These are phyloP conservation scores for Octodonta nipae DNA, from an alignment of 2,888 invertebrate genomes.

Conservation along the genomic window DNA sequence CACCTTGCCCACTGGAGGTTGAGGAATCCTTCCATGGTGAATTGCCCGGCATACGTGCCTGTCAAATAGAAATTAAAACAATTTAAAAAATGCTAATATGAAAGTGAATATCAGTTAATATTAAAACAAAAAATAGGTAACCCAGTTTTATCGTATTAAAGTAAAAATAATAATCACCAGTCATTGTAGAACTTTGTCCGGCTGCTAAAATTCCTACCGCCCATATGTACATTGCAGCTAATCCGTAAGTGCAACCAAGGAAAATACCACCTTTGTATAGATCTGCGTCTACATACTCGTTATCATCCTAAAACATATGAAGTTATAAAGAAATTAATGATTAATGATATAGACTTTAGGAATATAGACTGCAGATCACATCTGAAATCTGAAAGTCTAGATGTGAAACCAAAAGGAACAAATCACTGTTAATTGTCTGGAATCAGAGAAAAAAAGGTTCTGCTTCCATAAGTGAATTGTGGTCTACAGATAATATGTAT, in stretches of 20 bases:
- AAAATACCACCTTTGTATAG: conserved; percentile 61
- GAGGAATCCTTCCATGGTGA: conserved; percentile 81
- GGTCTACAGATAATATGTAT: too few relatives aligned
- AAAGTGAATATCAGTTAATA: too few relatives aligned
- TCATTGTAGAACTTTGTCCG: conserved; percentile 73
- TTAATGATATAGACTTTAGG: too few relatives aligned
- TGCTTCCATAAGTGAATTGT: too few relatives aligned
- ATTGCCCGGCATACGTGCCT: conserved; percentile 67
- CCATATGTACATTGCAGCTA: conserved; percentile 68
- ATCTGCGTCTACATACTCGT: conserved; percentile 46
- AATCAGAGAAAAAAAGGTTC: too few relatives aligned
- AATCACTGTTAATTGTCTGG: too few relatives aligned
- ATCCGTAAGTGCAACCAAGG: conserved; percentile 61
- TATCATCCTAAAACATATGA: conserved; percentile 33
- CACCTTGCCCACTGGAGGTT: conserved; percentile 73
- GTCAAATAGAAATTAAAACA: neutral
- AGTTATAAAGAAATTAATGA: conserved; percentile 6
- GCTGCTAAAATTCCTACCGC: conserved; percentile 67
- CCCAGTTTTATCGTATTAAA: too few relatives aligned
- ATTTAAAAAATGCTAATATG: neutral
- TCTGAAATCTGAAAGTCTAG: too few relatives aligned
- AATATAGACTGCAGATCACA: too few relatives aligned
- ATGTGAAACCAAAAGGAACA: too few relatives aligned
- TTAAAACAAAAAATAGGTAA: too few relatives aligned
- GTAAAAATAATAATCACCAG: too few relatives aligned